Evolutionary conservation across 1,140 invertebrate species (phyloP), one percentile per base, ranked within the genome.

Genomic region (Caerostris extrusa): DNA sequence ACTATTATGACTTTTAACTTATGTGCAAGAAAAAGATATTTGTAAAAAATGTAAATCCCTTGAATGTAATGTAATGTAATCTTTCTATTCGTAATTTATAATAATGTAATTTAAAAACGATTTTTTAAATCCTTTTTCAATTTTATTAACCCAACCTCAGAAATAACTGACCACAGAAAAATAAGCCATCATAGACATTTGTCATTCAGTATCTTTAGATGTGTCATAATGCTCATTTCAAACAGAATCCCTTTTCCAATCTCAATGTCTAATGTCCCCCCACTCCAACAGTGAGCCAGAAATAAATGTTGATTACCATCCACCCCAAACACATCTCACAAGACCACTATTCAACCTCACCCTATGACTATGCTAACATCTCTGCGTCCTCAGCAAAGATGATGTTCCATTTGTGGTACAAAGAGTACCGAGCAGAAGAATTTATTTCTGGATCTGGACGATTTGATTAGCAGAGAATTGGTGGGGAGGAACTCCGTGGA

Each of bases 381-480:
- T 14, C 34, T 34, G 2, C 50, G 1, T 50, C 71, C 7, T 12
- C 71, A 12, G 53, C 71, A 77, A 3, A 50, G 71, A 53, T 77
- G 71, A 77, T 77, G 71, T 77, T 77, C 71, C 10, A 34, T 77
- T 53, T 50, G 71, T 77, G 50, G 71, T 53, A 77, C 71, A 12
- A 77, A 77, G 71, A 8, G 12, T 53, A 50, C 34, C 12, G 71
- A 77, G 71, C 5, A 34, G 34, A 12, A 2, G 50, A 85, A 85
- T 58, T 85, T 85, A 85, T 85, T 85, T 85, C 56, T 85, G 83
- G 55, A 57, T 85, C 55, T 85, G 83, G 55, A 60, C 56, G 55
- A 85, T 85, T 58, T 56, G 83, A 85, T 85, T 85, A 85, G 83
- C 5, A n/a, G 57, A 12, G 19, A 85, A 85, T 85, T 85, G 83